A percentile compares a stretch with the other conserved stretches of the same genome.
Conservation (phyloP, 2,113 vertebrate genomes). For the Pseudolaguvia tuberculata region DNA sequence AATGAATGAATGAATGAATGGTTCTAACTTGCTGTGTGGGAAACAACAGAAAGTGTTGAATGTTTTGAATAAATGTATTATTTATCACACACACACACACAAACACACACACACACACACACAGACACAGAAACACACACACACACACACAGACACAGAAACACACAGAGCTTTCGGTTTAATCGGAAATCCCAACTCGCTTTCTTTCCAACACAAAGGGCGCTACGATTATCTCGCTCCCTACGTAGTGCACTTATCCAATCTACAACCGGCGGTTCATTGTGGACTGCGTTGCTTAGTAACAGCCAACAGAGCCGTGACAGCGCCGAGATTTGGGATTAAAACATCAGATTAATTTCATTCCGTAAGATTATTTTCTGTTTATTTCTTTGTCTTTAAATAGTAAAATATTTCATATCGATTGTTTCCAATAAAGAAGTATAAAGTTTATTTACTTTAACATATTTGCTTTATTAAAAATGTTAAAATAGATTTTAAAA, state of each 20-base stretch:
- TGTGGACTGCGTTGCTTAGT: background rate
- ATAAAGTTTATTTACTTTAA: no score
- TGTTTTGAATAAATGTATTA: no score
- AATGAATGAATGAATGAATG: no score
- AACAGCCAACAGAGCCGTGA: conserved; percentile 29
- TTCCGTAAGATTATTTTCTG: background rate
- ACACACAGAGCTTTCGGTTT: background rate
- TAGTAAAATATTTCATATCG: background rate
- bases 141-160: no score
- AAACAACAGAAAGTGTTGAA: no score
- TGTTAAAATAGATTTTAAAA: no score
- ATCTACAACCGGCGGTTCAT: background rate
- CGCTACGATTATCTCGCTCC: background rate
- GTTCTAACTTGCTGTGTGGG: no score
- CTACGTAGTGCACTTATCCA: background rate
- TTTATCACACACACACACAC: no score
- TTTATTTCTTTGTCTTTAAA: background rate
- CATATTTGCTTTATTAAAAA: no score
- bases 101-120: no score
- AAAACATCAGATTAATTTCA: background rate
- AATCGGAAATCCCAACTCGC: background rate
- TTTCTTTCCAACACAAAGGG: background rate
- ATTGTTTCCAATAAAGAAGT: no score
- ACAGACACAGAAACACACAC: no score
- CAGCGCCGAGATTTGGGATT: background rate